Percentiles rank a stretch among this genome's conserved stretches.
Conservation (phyloP, 2,888 invertebrate genomes). For the Troilus luridus region DNA sequence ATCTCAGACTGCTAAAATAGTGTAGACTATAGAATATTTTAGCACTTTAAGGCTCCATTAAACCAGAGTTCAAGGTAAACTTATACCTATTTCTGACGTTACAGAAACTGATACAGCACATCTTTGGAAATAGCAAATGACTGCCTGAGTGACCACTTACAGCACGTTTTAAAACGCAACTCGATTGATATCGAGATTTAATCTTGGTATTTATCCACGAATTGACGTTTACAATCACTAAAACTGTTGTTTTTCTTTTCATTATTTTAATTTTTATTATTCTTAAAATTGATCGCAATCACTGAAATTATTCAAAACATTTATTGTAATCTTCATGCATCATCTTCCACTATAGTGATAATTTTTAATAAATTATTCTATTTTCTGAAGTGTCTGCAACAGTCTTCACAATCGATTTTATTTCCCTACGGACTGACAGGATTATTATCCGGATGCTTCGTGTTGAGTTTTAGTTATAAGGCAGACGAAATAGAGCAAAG, state of each 20-base stretch:
- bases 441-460: no score
- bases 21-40: neutral
- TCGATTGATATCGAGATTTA: neutral
- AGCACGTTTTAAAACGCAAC: neutral
- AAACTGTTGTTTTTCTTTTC: neutral
- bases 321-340: no score
- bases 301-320: no score
- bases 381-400: no score
- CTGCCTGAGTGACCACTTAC: neutral
- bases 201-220: neutral
- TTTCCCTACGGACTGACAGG: no score
- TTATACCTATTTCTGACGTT: neutral
- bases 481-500: no score
- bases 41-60: neutral
- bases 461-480: no score
- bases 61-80: neutral
- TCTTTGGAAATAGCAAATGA: neutral
- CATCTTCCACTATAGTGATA: no score
- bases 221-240: neutral
- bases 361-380: no score
- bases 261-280: no score
- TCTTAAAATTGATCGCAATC: no score
- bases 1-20: neutral
- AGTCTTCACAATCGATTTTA: no score
- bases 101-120: slow-evolving; percentile 2